phyloP scores from a whole-genome alignment of 2,888 invertebrate species.

The Orgyia antiqua region DNA sequence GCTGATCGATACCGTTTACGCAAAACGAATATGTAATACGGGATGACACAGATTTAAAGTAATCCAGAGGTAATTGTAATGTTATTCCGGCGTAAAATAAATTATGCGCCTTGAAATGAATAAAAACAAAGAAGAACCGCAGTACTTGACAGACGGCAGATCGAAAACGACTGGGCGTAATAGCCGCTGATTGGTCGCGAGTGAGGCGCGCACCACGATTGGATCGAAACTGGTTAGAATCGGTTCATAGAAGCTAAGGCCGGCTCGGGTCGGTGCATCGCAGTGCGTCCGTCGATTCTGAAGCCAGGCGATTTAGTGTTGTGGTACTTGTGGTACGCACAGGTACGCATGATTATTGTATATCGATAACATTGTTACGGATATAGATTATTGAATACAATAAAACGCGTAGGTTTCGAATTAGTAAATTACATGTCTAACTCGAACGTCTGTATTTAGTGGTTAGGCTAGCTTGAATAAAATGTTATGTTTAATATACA shows the following conservation, averaged over 20 bases:
- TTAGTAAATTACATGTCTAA: too few species aligned
- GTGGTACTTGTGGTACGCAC: constrained; percentile 36
- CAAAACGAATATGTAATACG: constrained; percentile 22
- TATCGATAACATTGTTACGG: too few species aligned
- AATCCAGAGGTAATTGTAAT: constrained; percentile 22
- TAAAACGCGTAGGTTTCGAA: too few species aligned
- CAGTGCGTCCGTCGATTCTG: constrained; percentile 27
- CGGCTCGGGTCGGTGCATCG: constrained; percentile 65
- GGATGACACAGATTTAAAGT: constrained; percentile 38
- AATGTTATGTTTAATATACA: too few species aligned
- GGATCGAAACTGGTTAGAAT: constrained; percentile 65
- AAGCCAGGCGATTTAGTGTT: constrained; percentile 42
- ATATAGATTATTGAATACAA: too few species aligned
- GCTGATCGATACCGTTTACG: constrained; percentile 10
- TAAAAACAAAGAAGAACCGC: constrained; percentile 34
- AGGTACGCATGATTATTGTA: too few species aligned
- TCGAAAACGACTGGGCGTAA: constrained; percentile 47
- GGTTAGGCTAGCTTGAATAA: too few species aligned
- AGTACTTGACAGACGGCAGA: constrained; percentile 33
- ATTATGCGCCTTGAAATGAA: constrained; percentile 16
- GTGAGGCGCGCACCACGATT: constrained; percentile 59
- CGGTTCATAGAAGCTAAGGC: constrained; percentile 63
- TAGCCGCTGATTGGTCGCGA: constrained; percentile 64
- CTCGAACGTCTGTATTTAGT: too few species aligned
- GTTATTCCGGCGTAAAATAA: constrained; percentile 37